phyloP scores from a whole-genome alignment of 2,797 vertebrate genomes.

The Xiphorhynchus erythropygius region DNA sequence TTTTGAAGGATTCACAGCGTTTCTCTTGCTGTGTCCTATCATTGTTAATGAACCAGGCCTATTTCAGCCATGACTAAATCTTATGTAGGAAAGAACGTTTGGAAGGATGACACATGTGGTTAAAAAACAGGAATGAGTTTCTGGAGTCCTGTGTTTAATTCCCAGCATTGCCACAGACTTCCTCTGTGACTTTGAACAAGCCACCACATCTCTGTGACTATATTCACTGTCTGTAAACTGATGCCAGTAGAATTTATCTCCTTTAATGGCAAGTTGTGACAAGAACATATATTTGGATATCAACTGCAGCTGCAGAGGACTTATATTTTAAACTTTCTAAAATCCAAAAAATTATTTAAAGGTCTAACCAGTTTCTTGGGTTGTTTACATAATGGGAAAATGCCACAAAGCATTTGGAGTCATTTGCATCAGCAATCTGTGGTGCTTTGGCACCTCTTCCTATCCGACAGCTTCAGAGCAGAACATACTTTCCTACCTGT shows the following conservation, averaged over 20 bases:
- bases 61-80: conserved; percentile 30
- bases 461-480: not conserved
- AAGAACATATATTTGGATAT: not conserved
- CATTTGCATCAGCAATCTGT: not conserved
- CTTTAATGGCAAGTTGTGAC: not conserved
- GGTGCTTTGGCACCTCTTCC: not conserved
- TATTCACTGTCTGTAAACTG: not conserved
- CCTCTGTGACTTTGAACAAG: conserved; percentile 15
- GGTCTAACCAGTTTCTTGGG: not conserved
- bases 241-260: not conserved
- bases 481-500: not conserved
- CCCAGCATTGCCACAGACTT: conserved; percentile 34
- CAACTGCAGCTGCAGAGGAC: not conserved
- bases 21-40: not conserved
- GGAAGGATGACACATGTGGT: conserved; percentile 1
- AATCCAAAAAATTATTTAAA: not conserved
- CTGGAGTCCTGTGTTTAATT: conserved; percentile 17
- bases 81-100: not conserved
- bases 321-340: not conserved
- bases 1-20: not conserved
- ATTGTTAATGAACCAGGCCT: not conserved
- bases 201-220: conserved; percentile 15
- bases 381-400: not conserved
- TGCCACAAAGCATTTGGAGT: not conserved
- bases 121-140: conserved; percentile 32